phyloP scores from a whole-genome alignment of 2,113 vertebrate genomes.

The Tilapia sparmanii region DNA sequence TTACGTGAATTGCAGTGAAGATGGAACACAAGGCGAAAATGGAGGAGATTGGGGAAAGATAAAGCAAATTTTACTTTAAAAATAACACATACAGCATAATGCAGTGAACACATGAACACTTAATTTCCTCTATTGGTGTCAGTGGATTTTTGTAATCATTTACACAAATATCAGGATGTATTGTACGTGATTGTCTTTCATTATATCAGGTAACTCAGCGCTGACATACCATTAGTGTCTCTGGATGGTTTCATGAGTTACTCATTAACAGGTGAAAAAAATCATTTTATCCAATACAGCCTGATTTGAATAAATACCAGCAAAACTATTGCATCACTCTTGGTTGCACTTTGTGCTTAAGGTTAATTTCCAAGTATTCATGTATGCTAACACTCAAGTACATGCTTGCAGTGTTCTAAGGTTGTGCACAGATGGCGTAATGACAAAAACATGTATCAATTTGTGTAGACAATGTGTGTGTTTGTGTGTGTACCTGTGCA shows the following conservation, averaged over 20 bases:
- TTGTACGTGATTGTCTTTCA: not conserved
- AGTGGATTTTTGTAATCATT: not conserved
- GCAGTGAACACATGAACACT: not conserved
- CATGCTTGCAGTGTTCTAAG: not conserved
- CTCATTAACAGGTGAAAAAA: not conserved
- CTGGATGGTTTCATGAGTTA: not conserved
- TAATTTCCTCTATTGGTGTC: not conserved
- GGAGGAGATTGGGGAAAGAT: not conserved
- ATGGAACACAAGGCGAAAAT: not conserved
- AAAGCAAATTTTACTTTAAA: not conserved
- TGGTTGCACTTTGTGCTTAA: not conserved
- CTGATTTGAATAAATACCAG: not conserved
- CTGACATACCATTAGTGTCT: not conserved
- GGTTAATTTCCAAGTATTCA: not conserved
- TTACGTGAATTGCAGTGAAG: not conserved
- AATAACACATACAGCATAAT: not conserved
- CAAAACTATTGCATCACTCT: not conserved
- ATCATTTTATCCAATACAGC: not conserved
- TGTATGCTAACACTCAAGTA: not conserved
- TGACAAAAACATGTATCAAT: not conserved
- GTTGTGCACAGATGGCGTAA: not conserved
- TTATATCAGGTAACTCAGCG: not conserved
- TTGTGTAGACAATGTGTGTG: not conserved
- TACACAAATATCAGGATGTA: not conserved
- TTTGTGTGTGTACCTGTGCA: not conserved